Conservation (phyloP, 2,797 vertebrate genomes). For the Crenuchus spilurus region DNA sequence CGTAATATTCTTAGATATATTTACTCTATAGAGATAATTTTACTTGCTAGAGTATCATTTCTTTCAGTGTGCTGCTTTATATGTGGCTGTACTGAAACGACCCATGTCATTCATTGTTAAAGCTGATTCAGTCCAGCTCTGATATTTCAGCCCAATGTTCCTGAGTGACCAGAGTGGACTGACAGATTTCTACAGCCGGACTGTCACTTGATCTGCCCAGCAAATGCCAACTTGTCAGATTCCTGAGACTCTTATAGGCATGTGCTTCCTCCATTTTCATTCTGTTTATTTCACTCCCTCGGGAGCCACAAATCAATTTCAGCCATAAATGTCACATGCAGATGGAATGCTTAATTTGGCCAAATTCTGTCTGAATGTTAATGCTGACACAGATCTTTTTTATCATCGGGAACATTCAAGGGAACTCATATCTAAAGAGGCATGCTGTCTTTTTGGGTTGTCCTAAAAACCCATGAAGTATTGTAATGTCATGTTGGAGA, state of each 20-base stretch:
- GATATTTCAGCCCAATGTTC: not conserved
- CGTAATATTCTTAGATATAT: too few relatives aligned
- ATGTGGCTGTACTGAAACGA: not conserved
- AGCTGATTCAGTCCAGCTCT: not conserved
- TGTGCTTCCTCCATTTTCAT: conserved; percentile 64
- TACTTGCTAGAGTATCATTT: too few relatives aligned
- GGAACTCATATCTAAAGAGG: not conserved
- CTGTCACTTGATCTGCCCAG: conserved; percentile 43
- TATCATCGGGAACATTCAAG: not conserved
- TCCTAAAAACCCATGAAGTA: too few relatives aligned
- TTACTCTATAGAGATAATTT: too few relatives aligned
- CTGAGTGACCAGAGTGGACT: conserved; percentile 29
- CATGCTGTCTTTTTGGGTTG: not conserved
- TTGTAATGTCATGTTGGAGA: too few relatives aligned
- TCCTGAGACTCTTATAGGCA: conserved; percentile 52
- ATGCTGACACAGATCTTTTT: not conserved
- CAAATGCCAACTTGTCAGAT: conserved; percentile 72
- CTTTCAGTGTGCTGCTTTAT: too few relatives aligned
- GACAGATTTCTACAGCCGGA: conserved; percentile 59
- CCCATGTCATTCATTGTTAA: not conserved
- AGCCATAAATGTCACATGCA: conserved; percentile 64
- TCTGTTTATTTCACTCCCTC: conserved; percentile 57
- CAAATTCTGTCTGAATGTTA: conserved; percentile 36
- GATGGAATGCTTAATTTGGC: conserved; percentile 54
- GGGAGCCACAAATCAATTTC: conserved; percentile 61